phyloP scores from a whole-genome alignment of 37 sponge, comb jelly and placozoan genomes.

The Bolinopsis microptera region DNA sequence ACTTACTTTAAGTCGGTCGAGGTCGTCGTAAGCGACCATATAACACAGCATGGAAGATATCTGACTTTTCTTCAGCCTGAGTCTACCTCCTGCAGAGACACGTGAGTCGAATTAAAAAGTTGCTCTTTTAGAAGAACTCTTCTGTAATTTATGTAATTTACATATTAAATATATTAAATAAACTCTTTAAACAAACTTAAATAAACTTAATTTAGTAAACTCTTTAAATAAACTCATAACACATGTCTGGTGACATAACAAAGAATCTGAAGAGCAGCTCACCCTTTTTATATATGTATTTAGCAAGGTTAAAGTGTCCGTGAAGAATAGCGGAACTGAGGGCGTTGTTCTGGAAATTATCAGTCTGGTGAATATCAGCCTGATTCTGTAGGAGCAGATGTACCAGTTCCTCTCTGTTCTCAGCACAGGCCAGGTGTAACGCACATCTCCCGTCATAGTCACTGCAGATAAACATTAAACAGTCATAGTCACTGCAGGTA shows the following conservation, averaged over 20 bases:
- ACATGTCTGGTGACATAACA: background rate
- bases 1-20: background rate
- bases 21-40: slow-evolving; percentile 35
- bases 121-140: too few species aligned
- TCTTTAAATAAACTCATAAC: too few species aligned
- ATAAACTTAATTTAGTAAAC: too few species aligned
- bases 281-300: slow-evolving; percentile 20
- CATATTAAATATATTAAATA: too few species aligned
- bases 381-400: slow-evolving; percentile 14
- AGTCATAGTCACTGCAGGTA: too few species aligned
- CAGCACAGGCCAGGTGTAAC: slow-evolving; percentile 18
- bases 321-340: slow-evolving; percentile 12
- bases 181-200: too few species aligned
- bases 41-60: slow-evolving; percentile 36
- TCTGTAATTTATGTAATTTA: too few species aligned
- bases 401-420: slow-evolving; percentile 20
- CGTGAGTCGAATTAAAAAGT: too few species aligned
- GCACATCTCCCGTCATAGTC: slow-evolving; percentile 58
- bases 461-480: background rate
- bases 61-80: slow-evolving; percentile 37
- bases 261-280: background rate
- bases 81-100: too few species aligned
- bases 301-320: slow-evolving; percentile 9
- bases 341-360: background rate
- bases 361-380: slow-evolving; percentile 38